Evolutionary conservation across 2,797 vertebrate species (phyloP).

Genomic region (Gymnothorax reevesii): DNA sequence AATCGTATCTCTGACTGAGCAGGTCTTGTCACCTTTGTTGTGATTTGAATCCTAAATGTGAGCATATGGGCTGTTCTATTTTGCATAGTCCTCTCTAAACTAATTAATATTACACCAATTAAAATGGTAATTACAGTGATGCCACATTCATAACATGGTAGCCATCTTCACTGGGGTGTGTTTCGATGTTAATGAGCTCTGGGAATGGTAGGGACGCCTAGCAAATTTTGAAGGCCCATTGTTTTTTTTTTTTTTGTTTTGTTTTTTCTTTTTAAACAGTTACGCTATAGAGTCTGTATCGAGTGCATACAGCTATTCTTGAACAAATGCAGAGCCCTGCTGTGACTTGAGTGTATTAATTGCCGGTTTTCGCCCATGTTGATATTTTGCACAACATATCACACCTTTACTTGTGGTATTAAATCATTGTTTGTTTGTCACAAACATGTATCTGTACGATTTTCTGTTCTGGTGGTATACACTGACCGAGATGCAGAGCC

Average conservation of each 20-base stretch:
- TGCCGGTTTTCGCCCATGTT: not conserved
- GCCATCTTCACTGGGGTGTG: not conserved
- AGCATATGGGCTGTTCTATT: not conserved
- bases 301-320: not conserved
- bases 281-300: not conserved
- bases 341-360: not conserved
- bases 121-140: not conserved
- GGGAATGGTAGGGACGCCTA: not conserved
- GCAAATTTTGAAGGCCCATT: not conserved
- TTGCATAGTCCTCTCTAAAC: not conserved
- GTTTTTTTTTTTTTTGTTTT: too few relatives aligned
- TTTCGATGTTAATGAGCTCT: not conserved
- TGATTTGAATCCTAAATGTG: not conserved
- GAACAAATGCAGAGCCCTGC: not conserved
- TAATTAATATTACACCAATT: conserved; percentile 12
- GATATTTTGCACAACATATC: not conserved
- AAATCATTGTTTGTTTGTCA: not conserved
- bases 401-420: not conserved
- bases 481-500: not conserved
- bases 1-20: not conserved
- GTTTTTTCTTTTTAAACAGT: not conserved
- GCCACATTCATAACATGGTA: not conserved
- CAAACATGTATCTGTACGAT: not conserved
- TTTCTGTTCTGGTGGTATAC: not conserved
- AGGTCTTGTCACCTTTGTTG: not conserved